A percentile compares a stretch with the other conserved stretches of the same genome.
phyloP scores from a whole-genome alignment of 1,140 invertebrate genomes.

The Hetaerina americana region DNA sequence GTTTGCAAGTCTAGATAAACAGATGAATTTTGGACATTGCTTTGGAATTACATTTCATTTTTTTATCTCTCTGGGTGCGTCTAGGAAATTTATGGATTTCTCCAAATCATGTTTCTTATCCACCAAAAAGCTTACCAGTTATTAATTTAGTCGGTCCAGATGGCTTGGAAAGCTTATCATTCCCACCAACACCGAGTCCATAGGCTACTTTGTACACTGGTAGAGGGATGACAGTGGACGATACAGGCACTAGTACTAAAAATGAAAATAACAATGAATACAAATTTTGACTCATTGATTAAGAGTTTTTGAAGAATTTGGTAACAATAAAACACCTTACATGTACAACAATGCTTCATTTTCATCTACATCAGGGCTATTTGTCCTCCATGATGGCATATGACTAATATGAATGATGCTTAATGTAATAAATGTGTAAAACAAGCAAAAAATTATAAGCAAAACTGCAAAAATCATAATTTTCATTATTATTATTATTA shows the following conservation, averaged over 20 bases:
- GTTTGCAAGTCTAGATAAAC: no score
- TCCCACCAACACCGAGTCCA: conserved; percentile 24
- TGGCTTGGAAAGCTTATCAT: conserved; percentile 24
- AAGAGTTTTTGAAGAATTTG: not conserved
- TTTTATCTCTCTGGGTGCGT: no score
- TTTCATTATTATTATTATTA: no score
- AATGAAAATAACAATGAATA: conserved; percentile 12
- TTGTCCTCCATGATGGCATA: no score
- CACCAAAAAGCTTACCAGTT: no score
- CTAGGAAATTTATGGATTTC: no score
- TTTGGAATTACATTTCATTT: no score
- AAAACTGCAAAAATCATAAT: no score
- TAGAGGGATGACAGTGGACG: conserved; percentile 47
- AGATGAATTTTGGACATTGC: no score
- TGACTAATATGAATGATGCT: not conserved
- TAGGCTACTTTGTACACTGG: conserved; percentile 40
- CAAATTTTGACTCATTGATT: not conserved
- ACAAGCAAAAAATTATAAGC: no score
- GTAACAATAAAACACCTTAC: not conserved
- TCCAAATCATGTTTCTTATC: no score
- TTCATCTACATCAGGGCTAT: not conserved
- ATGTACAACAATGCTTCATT: not conserved
- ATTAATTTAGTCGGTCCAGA: conserved; percentile 30
- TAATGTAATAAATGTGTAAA: not conserved
- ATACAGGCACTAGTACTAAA: conserved; percentile 44